Evolutionary conservation across 1,140 invertebrate species (phyloP).

Genomic region (Zaprionus nigranus): DNA sequence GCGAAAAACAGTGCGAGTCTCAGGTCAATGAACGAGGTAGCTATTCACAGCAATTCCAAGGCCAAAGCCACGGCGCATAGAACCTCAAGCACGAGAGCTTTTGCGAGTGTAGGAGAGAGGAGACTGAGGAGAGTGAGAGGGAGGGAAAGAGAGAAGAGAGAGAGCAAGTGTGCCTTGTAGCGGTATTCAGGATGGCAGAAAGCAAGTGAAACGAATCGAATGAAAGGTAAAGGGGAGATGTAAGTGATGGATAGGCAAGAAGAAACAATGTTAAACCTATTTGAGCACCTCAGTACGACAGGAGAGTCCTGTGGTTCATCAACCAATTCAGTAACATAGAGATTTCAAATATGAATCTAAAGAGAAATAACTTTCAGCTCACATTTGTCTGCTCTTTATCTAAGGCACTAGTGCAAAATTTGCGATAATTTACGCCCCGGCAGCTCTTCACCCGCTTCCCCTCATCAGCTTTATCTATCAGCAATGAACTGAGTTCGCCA

Average conservation of each 20-base stretch:
- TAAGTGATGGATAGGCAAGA: background rate
- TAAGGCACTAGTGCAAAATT: background rate
- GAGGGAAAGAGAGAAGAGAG: background rate
- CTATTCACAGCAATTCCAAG: constrained; percentile 71
- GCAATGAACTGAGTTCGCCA: constrained; percentile 57
- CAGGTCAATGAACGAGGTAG: constrained; percentile 76
- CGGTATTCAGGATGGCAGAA: background rate
- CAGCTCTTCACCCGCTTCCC: background rate
- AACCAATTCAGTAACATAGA: background rate
- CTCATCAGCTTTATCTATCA: constrained; percentile 8
- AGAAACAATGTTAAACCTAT: no score
- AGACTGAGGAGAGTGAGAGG: constrained; percentile 3
- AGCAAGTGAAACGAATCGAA: background rate
- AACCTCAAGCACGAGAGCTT: constrained; percentile 40
- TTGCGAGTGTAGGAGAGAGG: constrained; percentile 16
- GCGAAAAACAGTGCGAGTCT: constrained; percentile 48
- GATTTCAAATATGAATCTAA: background rate
- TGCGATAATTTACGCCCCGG: background rate
- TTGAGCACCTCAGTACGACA: no score
- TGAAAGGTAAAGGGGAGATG: no score
- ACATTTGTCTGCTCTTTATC: background rate
- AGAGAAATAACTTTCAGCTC: background rate
- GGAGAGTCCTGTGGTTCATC: no score
- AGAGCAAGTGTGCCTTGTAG: background rate
- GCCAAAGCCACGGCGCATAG: constrained; percentile 75